These are phyloP conservation scores for Drosophila imparisetae DNA, from an alignment of 2,888 invertebrate species.

Conservation along the genomic window DNA sequence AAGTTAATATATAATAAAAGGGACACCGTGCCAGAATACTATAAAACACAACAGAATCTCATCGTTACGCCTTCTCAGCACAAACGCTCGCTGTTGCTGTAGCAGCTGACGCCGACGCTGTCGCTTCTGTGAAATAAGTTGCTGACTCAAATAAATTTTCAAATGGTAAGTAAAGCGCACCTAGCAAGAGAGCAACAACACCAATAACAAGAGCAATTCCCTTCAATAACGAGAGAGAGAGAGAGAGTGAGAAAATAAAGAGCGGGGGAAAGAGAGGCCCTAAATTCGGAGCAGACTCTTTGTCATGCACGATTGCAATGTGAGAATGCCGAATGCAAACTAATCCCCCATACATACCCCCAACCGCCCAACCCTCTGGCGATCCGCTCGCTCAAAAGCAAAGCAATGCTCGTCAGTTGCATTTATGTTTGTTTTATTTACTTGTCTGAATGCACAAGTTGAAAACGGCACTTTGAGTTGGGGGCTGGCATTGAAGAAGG, in stretches of 20 bases:
- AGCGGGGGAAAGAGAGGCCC: slow-evolving; percentile 6
- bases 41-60: slow-evolving; percentile 19
- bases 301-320: slow-evolving; percentile 46
- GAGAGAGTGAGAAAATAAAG: not conserved
- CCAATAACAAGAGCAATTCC: slow-evolving; percentile 19
- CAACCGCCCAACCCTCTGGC: no score
- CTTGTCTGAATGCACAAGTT: slow-evolving; percentile 4
- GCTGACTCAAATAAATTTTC: slow-evolving; percentile 71
- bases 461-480: slow-evolving; percentile 2
- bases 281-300: slow-evolving; percentile 8
- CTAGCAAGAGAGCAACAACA: slow-evolving; percentile 36
- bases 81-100: slow-evolving; percentile 41
- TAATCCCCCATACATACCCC: not conserved
- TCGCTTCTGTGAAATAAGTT: slow-evolving; percentile 53
- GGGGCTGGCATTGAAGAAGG: slow-evolving; percentile 6
- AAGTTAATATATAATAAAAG: slow-evolving; percentile 29
- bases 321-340: slow-evolving; percentile 30
- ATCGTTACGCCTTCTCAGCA: slow-evolving; percentile 69
- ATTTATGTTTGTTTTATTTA: slow-evolving; percentile 21
- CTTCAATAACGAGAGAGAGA: slow-evolving; percentile 11
- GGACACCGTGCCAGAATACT: slow-evolving; percentile 23
- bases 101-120: slow-evolving; percentile 41
- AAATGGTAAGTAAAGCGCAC: slow-evolving; percentile 70
- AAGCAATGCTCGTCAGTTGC: slow-evolving; percentile 19
- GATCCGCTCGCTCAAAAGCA: not conserved